These are phyloP conservation scores for Pachymerium ferrugineum DNA, from an alignment of 2,888 invertebrate genomes.

Conservation along the genomic window DNA sequence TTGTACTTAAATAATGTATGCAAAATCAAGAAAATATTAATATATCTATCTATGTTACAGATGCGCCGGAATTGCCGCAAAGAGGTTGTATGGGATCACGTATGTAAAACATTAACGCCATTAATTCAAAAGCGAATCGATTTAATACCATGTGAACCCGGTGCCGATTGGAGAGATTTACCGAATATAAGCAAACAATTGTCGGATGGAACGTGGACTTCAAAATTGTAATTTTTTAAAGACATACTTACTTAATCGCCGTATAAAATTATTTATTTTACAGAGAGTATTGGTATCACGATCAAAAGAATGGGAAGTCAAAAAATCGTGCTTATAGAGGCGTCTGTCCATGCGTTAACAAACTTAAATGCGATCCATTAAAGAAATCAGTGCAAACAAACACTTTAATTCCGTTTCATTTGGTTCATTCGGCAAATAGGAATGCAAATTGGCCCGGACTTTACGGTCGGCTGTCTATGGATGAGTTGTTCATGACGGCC, in stretches of 20 bases:
- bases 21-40: no score
- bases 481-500: constrained; percentile 82
- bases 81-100: constrained; percentile 60
- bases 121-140: constrained; percentile 70
- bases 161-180: constrained; percentile 80
- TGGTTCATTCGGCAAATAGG: constrained; percentile 77
- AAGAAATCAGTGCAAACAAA: constrained; percentile 65
- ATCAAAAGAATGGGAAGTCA: constrained; percentile 54
- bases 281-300: constrained; percentile 55
- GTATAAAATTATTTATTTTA: background rate
- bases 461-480: constrained; percentile 73
- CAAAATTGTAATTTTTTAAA: constrained; percentile 53
- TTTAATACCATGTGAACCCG: constrained; percentile 65
- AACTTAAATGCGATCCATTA: constrained; percentile 57
- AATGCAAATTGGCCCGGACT: constrained; percentile 83
- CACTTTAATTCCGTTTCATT: constrained; percentile 81
- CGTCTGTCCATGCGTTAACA: constrained; percentile 64
- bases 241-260: background rate
- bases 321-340: constrained; percentile 57
- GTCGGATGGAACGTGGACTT: constrained; percentile 62
- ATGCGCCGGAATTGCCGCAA: background rate
- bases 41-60: no score
- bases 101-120: constrained; percentile 77
- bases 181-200: constrained; percentile 68
- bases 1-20: no score